Evolutionary conservation across 1,140 invertebrate species (phyloP), one percentile per base, ranked within the genome.

Genomic region (Berghia stephanieae): DNA sequence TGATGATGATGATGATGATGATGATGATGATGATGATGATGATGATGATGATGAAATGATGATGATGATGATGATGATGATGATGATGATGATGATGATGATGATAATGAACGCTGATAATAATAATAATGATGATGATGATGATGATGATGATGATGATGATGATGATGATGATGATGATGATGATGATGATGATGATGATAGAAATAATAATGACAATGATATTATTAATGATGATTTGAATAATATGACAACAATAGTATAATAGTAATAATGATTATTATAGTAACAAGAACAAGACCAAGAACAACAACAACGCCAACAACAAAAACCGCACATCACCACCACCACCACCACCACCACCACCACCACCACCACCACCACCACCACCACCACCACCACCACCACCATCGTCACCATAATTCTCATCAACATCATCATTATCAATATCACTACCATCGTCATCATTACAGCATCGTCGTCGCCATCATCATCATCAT

Each of bases 1-100:
- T 67, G 1, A 34, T 67, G 63, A 34, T 67, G 63, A 67, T 1
- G 49, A 52, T 52, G 49, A 52, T 52, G 49, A 52, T 52, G 49
- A 52, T 52, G 49, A 52, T n/a, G 49, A 52, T n/a, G 63, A 24
- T n/a, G 34, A 34, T 0, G 63, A 67, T 0, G 63, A 34, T 0
- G 63, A 67, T 16, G 46, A n/a, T 52, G 46, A n/a, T 0, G 63
- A 34, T 0, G 63, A 34, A 0, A 67, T 0, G 63, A 34, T 0
- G 63, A 34, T 0, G 63, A 34, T 0, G 63, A 67, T 0, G 27
- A 42, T 0, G 34, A 27, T 0, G 24, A 42, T 75, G 72, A n/a
- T 0, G 63, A 34, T 0, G 63, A 34, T 67, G 63, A 1, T 1
- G 63, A 34, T 67, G n/a, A n/a, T n/a, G n/a, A n/a, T n/a, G n/a